A percentile compares a stretch with the other conserved stretches of the same genome.
These are phyloP conservation scores for Orchesella cincta DNA, from an alignment of 1,140 invertebrate species.

Conservation along the genomic window DNA sequence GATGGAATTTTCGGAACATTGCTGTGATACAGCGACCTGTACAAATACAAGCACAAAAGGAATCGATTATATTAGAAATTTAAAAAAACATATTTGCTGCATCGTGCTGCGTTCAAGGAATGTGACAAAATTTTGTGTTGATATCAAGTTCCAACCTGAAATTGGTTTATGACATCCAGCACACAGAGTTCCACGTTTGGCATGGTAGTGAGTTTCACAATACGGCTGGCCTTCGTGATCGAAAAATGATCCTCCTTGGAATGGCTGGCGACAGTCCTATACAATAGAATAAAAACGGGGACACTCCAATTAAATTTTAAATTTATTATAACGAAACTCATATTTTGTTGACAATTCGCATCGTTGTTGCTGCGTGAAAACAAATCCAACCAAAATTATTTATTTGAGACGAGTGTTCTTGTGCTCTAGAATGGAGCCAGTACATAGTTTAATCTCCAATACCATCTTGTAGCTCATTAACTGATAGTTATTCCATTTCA, in stretches of 20 bases:
- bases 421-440: too few species aligned
- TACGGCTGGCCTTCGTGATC: conserved; percentile 95
- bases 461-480: too few species aligned
- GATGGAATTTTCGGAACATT: conserved; percentile 98
- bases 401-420: too few species aligned
- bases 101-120: not conserved
- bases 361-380: too few species aligned
- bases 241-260: conserved; percentile 90
- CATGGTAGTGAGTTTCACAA: conserved; percentile 97
- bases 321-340: not conserved
- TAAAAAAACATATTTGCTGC: not conserved
- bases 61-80: not conserved
- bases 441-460: too few species aligned
- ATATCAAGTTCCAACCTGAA: conserved; percentile 63
- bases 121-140: conserved; percentile 1
- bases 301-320: not conserved
- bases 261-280: conserved; percentile 88
- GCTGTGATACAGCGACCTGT: conserved; percentile 94
- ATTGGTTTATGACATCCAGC: conserved; percentile 97
- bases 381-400: too few species aligned
- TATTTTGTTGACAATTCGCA: too few species aligned
- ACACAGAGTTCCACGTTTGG: conserved; percentile 92
- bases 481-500: not conserved
- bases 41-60: conserved; percentile 53
- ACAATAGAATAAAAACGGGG: not conserved